Evolutionary conservation across 2,888 invertebrate species (phyloP).

Genomic region (Strigamia maritima): DNA sequence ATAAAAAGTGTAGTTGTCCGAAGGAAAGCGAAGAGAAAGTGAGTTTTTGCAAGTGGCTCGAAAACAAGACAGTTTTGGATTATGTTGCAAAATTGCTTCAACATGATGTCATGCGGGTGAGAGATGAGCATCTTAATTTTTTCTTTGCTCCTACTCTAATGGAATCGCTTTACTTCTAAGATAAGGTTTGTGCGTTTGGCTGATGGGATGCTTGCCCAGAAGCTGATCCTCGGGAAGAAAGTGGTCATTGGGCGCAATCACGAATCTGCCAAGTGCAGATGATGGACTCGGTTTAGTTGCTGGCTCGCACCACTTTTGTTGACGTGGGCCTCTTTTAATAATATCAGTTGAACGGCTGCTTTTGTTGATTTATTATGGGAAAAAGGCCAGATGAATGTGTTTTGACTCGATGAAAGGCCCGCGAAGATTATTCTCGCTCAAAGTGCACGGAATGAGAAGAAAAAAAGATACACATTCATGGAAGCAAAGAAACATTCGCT

Average conservation of each 20-base stretch:
- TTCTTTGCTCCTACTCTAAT: slow-evolving; percentile 4
- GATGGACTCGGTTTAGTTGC: neutral
- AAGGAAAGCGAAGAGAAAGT: neutral
- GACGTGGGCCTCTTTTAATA: slow-evolving; percentile 6
- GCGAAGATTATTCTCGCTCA: neutral
- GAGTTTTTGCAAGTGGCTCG: neutral
- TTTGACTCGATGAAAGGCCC: neutral
- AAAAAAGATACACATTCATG: neutral
- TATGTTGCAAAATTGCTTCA: neutral
- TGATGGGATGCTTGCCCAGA: slow-evolving; percentile 4
- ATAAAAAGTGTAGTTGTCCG: neutral
- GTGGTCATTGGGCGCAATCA: slow-evolving; percentile 4
- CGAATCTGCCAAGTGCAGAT: slow-evolving; percentile 4
- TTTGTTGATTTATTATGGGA: slow-evolving; percentile 29
- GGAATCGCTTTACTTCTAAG: slow-evolving; percentile 4
- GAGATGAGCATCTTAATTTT: slow-evolving; percentile 4
- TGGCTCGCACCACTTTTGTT: slow-evolving; percentile 9
- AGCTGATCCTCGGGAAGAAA: neutral
- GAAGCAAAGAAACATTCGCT: neutral
- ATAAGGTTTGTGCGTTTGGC: neutral
- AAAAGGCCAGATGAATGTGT: slow-evolving; percentile 2
- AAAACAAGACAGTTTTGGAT: neutral
- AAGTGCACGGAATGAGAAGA: neutral
- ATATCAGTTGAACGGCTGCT: slow-evolving; percentile 6
- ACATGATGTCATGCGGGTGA: slow-evolving; percentile 4